Evolutionary conservation across 1,140 invertebrate genomes (phyloP).

Genomic region (Leptopilina clavipes): DNA sequence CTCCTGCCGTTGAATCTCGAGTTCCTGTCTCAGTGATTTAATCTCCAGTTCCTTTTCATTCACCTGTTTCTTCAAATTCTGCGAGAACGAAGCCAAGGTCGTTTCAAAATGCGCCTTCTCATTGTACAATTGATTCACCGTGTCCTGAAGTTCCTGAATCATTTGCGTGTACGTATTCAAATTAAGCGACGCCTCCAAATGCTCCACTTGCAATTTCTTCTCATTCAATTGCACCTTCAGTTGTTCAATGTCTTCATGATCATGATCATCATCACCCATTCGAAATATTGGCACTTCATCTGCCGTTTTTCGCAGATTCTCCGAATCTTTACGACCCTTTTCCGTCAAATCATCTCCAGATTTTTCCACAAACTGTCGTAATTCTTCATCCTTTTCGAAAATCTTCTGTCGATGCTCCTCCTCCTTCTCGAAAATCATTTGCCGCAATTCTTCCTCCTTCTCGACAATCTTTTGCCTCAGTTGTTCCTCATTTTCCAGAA

Average conservation of each 20-base stretch:
- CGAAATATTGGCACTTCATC: conserved; percentile 56
- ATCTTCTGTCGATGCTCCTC: conserved; percentile 42
- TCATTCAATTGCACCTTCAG: conserved; percentile 58
- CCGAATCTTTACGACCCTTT: background rate
- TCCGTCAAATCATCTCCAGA: background rate
- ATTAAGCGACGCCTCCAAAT: conserved; percentile 64
- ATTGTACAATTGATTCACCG: conserved; percentile 66
- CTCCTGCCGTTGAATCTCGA: conserved; percentile 29
- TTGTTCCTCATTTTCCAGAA: conserved; percentile 54
- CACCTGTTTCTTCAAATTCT: conserved; percentile 51
- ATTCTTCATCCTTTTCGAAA: background rate
- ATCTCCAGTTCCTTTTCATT: conserved; percentile 61
- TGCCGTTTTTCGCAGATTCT: conserved; percentile 9
- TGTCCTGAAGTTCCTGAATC: conserved; percentile 68
- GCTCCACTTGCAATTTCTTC: conserved; percentile 68
- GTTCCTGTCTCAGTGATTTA: conserved; percentile 50
- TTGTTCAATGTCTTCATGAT: conserved; percentile 47
- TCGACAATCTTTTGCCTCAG: conserved; percentile 32
- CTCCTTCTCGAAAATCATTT: conserved; percentile 49
- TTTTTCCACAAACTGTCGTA: background rate
- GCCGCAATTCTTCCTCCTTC: conserved; percentile 5
- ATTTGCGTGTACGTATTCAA: conserved; percentile 67
- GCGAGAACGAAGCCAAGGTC: conserved; percentile 44
- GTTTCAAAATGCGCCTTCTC: conserved; percentile 65
- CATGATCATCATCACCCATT: conserved; percentile 50